phyloP scores from a whole-genome alignment of 2,113 vertebrate species.

The Ovibos moschatus region DNA sequence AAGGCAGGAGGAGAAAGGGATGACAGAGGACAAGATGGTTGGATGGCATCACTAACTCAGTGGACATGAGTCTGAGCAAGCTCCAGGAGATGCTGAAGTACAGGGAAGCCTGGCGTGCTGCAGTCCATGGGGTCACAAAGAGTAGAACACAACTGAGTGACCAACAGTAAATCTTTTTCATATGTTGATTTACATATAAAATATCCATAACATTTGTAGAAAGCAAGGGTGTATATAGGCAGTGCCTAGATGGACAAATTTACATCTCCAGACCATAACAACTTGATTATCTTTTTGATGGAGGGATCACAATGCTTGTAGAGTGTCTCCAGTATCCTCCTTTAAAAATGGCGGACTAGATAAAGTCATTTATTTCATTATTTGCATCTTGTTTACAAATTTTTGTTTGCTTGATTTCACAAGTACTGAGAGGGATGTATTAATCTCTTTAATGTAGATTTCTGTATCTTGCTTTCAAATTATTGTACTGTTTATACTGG shows the following conservation, averaged over 20 bases:
- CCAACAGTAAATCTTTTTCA: background rate
- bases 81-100: background rate
- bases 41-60: background rate
- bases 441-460: background rate
- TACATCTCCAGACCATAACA: background rate
- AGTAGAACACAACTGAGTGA: background rate
- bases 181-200: background rate
- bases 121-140: background rate
- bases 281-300: background rate
- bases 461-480: background rate
- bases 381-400: background rate
- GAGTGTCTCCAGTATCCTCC: background rate
- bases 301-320: too few relatives aligned
- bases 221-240: background rate
- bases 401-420: background rate
- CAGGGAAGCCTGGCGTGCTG: background rate
- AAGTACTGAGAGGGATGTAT: background rate
- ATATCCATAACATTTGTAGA: background rate
- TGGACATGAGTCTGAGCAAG: background rate
- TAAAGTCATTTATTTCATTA: background rate
- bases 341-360: background rate
- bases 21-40: background rate
- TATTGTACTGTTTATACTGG: background rate
- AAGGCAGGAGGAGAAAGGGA: background rate
- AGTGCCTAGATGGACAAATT: background rate